Evolutionary conservation across 2,113 vertebrate genomes (phyloP).

Genomic region (Nettapus auritus): DNA sequence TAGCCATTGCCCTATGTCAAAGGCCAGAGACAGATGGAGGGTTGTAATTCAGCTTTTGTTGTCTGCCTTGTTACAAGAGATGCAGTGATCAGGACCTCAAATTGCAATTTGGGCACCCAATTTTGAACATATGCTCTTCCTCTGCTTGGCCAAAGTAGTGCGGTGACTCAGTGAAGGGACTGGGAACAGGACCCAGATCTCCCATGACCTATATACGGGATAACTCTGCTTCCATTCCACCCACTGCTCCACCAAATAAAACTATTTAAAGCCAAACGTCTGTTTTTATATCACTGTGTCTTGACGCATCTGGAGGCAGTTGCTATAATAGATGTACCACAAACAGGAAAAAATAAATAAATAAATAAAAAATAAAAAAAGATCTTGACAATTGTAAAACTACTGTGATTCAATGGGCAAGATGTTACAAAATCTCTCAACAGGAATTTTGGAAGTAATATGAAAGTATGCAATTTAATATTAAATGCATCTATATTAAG

Average conservation of each 20-base stretch:
- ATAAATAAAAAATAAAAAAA: neutral
- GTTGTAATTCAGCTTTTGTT: neutral
- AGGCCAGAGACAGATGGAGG: neutral
- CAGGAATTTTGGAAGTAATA: neutral
- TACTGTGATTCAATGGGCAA: neutral
- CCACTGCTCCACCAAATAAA: constrained; percentile 10
- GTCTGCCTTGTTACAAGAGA: neutral
- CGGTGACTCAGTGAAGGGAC: neutral
- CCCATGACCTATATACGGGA: neutral
- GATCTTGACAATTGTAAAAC: neutral
- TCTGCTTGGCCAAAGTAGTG: neutral
- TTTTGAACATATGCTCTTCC: neutral
- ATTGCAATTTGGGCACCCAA: neutral
- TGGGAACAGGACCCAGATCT: neutral
- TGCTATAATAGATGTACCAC: neutral
- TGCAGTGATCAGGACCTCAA: neutral
- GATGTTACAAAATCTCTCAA: neutral
- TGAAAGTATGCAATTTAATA: neutral
- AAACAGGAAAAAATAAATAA: constrained; percentile 6
- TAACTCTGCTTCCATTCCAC: neutral
- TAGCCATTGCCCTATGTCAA: neutral
- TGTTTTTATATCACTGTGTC: neutral
- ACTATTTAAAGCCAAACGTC: constrained; percentile 23
- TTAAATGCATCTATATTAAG: neutral
- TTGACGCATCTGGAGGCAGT: neutral